Conservation (phyloP, 2,797 vertebrate genomes). For the Enteromius anoplus region DNA sequence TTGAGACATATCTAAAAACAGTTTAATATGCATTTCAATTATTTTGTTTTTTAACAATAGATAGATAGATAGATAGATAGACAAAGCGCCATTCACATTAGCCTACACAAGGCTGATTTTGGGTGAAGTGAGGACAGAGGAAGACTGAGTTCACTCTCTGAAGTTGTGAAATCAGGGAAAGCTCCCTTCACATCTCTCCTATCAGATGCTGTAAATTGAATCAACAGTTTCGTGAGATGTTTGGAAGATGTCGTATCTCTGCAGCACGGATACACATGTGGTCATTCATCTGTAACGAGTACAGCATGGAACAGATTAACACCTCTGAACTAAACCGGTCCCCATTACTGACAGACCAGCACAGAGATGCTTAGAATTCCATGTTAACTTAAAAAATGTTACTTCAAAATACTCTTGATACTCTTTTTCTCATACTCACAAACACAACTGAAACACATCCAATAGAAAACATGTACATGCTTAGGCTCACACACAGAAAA, state of each 20-base stretch:
- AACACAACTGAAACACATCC: constrained; percentile 4
- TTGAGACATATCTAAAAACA: neutral
- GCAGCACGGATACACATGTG: neutral
- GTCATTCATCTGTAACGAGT: neutral
- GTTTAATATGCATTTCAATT: neutral
- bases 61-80: neutral
- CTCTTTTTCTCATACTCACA: neutral
- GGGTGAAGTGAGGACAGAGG: constrained; percentile 26
- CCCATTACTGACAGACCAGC: neutral
- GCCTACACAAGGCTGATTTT: neutral
- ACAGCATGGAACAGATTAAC: constrained; percentile 15
- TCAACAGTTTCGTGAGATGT: constrained; percentile 23
- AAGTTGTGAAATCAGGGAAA: constrained; percentile 35
- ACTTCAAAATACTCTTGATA: neutral
- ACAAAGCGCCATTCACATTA: neutral
- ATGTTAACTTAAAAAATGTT: neutral
- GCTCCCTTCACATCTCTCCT: constrained; percentile 1
- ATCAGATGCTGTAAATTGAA: constrained; percentile 32
- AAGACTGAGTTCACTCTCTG: constrained; percentile 7
- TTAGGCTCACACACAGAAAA: constrained; percentile 49
- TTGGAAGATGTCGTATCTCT: neutral
- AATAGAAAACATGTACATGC: neutral
- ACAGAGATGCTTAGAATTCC: neutral
- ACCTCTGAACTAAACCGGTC: neutral
- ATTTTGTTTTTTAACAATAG: neutral